Evolutionary conservation across 2,797 vertebrate species (phyloP), one percentile per base, ranked within the genome.

Genomic region (Molossus alvarezi): DNA sequence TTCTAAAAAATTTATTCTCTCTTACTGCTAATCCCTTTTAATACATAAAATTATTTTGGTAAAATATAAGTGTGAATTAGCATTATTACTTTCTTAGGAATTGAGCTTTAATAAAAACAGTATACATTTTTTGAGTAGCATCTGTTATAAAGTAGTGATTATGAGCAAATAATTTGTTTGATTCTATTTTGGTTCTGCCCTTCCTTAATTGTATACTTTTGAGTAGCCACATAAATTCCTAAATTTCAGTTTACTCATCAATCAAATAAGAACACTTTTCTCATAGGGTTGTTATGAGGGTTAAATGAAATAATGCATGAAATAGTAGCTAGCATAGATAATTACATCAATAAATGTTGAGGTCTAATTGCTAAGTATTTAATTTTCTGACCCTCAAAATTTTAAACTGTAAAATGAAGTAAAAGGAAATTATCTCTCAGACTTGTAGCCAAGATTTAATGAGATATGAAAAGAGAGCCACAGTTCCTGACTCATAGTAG

Each of bases 231-330:
- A 67, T 53, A 86, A 76, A 80, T 73, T 90, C 90, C 11, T 86
- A 82, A 91, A 76, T 91, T 96, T 88, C 20, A 29, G 21, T 86
- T 91, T 95, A 83, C 6, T 80, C 37, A 71, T 87, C 53, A 91
- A 45, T 83, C 91, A 91, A 94, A 69, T 89, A 87, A 95, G 76
- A 73, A 92, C 27, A 85, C 8, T 82, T 96, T 77, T n/a, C 7
- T 88, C n/a, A 33, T 65, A 82, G 41, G 1, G 1, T 41, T 82
- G 23, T 23, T 85, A 29, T 80, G 51, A 96, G 15, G 18, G 88
- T 94, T 92, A 95, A 87, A 58, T 84, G n/a, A 90, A 95, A 82
- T 95, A 87, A 95, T 60, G 64, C 92, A 79, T 82, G 72, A 77
- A 79, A 53, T 45, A 11, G n/a, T 77, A 48, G 65, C 41, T 82